Percentiles rank a stretch among this genome's conserved stretches.
Conservation (phyloP, 2,113 vertebrate species). For the Pan troglodytes region NHGRI_mPanTro3-v2.1_pri NC_072398.2:39370001-39370500, state of each 20-base stretch:
- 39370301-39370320: background rate
- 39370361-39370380: background rate
- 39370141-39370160: background rate
- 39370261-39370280: background rate
- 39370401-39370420: background rate
- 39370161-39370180: background rate
- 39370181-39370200: background rate
- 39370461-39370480: background rate
- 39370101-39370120: slow-evolving; percentile 1
- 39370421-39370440: background rate
- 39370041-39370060: background rate
- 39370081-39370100: background rate
- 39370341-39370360: background rate
- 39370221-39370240: too few relatives aligned
- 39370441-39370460: background rate
- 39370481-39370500: background rate
- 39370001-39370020: background rate
- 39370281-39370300: background rate
- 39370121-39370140: background rate
- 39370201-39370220: background rate
- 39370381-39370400: background rate
- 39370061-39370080: background rate
- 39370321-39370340: background rate
- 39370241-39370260: background rate
- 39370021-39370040: background rate